phyloP scores from a whole-genome alignment of 2,797 vertebrate genomes.

The Phrynocephalus vlangalii region DNA sequence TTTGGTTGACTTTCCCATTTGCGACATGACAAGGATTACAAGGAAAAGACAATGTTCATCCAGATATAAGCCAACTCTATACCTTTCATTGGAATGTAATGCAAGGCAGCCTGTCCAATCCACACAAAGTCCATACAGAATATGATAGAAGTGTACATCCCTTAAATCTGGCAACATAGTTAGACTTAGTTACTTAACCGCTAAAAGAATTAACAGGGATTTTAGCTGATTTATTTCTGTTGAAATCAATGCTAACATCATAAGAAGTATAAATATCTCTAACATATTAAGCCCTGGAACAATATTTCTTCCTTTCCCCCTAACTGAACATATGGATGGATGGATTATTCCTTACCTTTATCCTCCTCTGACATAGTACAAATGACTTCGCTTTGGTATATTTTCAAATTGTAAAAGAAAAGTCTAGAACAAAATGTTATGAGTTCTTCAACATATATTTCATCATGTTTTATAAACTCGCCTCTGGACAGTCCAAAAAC shows the following conservation, averaged over 20 bases:
- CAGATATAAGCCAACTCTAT: background rate
- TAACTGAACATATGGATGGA: background rate
- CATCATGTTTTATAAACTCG: constrained; percentile 37
- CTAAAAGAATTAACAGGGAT: background rate
- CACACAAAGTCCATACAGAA: background rate
- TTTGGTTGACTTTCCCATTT: background rate
- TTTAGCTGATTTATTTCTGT: background rate
- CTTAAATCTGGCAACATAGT: background rate
- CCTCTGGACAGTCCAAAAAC: constrained; percentile 36
- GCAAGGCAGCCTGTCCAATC: background rate
- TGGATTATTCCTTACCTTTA: background rate
- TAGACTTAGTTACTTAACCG: no score
- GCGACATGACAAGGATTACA: background rate
- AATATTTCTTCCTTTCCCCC: background rate
- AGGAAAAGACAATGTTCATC: no score
- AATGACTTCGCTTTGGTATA: background rate
- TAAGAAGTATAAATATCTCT: background rate
- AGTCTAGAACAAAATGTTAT: constrained; percentile 25
- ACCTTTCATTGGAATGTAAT: background rate
- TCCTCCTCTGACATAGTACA: background rate
- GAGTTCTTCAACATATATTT: constrained; percentile 17
- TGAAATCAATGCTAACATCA: background rate
- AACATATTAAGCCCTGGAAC: background rate
- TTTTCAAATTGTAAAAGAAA: background rate
- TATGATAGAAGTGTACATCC: background rate